These are phyloP conservation scores for Cataglyphis cursor DNA, from an alignment of 2,888 invertebrate genomes.

Conservation along the genomic window DNA sequence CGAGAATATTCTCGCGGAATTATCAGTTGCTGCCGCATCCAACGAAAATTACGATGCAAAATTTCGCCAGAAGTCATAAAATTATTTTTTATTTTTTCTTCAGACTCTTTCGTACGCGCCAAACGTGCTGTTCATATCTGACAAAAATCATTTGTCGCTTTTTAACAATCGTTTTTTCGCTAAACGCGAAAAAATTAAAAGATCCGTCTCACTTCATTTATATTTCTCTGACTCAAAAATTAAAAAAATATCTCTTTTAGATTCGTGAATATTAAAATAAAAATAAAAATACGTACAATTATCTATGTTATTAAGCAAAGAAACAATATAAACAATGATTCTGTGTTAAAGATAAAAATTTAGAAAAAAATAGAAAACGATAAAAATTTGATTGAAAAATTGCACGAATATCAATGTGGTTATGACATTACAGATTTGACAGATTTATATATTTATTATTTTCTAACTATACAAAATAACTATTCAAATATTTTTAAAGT, in stretches of 20 bases:
- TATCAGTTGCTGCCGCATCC: neutral
- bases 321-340: neutral
- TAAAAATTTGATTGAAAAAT: neutral
- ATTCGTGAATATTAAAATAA: neutral
- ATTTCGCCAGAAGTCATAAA: neutral
- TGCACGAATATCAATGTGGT: neutral
- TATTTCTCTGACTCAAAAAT: neutral
- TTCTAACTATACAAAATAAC: neutral
- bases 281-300: neutral
- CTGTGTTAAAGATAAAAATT: neutral
- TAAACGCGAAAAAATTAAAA: neutral
- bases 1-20: constrained; percentile 33
- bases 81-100: constrained; percentile 1
- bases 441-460: neutral
- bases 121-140: neutral
- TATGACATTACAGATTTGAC: neutral
- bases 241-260: neutral
- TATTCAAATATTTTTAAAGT: neutral
- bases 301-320: neutral
- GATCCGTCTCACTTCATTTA: neutral
- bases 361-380: neutral
- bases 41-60: neutral
- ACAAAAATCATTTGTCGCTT: neutral
- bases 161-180: neutral
- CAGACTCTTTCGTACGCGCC: neutral